Evolutionary conservation across 2,113 vertebrate genomes (phyloP), one percentile per base, ranked within the genome.

Genomic region (Zingel zingel): DNA sequence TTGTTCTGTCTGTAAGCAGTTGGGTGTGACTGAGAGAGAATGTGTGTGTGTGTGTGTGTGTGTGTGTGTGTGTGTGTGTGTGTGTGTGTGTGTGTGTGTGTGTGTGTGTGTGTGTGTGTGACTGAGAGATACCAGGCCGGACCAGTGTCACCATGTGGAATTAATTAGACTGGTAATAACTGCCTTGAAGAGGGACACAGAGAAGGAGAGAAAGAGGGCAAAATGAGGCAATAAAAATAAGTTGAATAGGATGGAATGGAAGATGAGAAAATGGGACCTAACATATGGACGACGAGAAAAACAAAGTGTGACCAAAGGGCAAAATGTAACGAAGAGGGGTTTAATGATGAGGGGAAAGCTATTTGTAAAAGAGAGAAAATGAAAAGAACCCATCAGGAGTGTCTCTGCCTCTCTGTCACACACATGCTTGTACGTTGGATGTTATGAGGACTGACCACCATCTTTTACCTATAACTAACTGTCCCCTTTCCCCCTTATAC

Each of bases 141-240:
- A 90, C 86, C 86, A 43, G 48, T 59, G 79, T 84, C 59, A 79
- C 81, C 92, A 91, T 90, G 16, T 91, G 90, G 89, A 90, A 82
- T 91, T 90, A 91, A 93, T 94, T 92, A 91, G 83, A 78, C 65
- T 61, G 53, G 67, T 85, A 90, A 93, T 86, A 84, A 87, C 27
- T 64, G 77, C 77, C 72, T 85, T 78, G 30, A 65, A 83, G 74
- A 82, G 58, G 14, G 56, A 25, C 5, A 19, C 2, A 5, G 53
- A 56, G 57, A 63, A 25, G 36, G 23, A 16, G 68, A 11, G 11
- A 47, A 43, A 70, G 30, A 36, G 21, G 36, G 58, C 45, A 30
- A 74, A 79, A 62, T 3, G 69, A 77, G 68, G 54, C 27, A 23
- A 36, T 61, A 63, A 78, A 70, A 86, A 77, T 36, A 56, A 81